Percentiles rank a stretch among this genome's conserved stretches.
These are phyloP conservation scores for Chrysolina americana DNA, from an alignment of 2,888 invertebrate genomes.

Conservation along the genomic window DNA sequence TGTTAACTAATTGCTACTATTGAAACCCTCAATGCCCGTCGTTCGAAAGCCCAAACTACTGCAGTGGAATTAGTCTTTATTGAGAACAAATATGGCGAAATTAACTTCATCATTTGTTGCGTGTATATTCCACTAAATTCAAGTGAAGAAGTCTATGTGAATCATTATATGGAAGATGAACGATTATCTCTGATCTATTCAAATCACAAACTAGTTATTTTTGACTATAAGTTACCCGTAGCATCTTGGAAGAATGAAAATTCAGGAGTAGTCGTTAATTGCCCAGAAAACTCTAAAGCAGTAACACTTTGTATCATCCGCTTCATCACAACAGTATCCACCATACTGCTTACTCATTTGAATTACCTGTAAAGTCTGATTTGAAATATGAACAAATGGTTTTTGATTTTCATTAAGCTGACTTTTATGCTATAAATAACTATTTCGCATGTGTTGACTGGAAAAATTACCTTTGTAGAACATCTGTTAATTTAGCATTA, in stretches of 20 bases:
- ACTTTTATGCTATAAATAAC: no score
- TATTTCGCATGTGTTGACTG: slow-evolving; percentile 14
- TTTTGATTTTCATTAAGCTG: no score
- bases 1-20: slow-evolving; percentile 19
- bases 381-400: no score
- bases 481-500: no score
- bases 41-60: slow-evolving; percentile 20
- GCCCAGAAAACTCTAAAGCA: slow-evolving; percentile 7
- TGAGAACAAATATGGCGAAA: slow-evolving; percentile 22
- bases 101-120: slow-evolving; percentile 22
- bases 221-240: no score
- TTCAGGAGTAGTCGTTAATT: no score
- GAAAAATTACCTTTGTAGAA: slow-evolving; percentile 11
- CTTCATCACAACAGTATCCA: no score
- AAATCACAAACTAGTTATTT: no score
- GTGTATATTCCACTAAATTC: slow-evolving; percentile 23
- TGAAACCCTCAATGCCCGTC: slow-evolving; percentile 21
- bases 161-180: slow-evolving; percentile 13
- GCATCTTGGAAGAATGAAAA: no score
- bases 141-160: slow-evolving; percentile 4
- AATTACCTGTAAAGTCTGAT: no score
- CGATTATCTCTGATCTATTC: slow-evolving; percentile 1
- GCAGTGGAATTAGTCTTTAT: slow-evolving; percentile 21
- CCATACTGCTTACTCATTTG: no score
- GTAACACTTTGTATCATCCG: no score